Conservation (phyloP, 2,113 vertebrate genomes). For the Rhineura floridana region DNA sequence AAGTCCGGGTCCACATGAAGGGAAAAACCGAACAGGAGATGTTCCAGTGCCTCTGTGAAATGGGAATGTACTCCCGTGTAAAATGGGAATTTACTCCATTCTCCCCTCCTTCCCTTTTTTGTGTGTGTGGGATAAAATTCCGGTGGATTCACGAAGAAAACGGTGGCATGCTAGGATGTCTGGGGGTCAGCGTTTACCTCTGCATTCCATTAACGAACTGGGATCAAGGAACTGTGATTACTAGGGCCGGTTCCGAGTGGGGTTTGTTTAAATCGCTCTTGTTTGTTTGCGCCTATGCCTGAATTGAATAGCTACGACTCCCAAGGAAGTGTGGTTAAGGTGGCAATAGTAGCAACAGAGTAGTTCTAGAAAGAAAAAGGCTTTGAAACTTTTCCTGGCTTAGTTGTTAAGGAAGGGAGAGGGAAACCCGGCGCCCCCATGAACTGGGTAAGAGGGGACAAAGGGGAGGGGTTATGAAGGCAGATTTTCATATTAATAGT, state of each 20-base stretch:
- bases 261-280: no score
- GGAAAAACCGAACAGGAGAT: not conserved
- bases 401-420: conserved; percentile 1
- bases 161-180: not conserved
- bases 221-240: not conserved
- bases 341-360: no score
- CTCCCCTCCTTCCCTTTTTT: rapidly evolving
- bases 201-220: not conserved
- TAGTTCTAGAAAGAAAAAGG: no score
- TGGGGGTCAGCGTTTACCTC: not conserved
- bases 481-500: conserved; percentile 96
- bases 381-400: not conserved
- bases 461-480: conserved; percentile 59
- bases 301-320: not conserved
- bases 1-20: not conserved
- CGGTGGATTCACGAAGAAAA: not conserved
- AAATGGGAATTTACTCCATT: not conserved
- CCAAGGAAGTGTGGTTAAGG: not conserved
- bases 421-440: conserved; percentile 3
- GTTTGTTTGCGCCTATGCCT: no score
- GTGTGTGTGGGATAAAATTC: not conserved
- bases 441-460: not conserved
- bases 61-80: no score
- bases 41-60: not conserved
- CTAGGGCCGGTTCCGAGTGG: not conserved